Evolutionary conservation across 2,113 vertebrate species (phyloP).

Genomic region (Corythornis cristatus): DNA sequence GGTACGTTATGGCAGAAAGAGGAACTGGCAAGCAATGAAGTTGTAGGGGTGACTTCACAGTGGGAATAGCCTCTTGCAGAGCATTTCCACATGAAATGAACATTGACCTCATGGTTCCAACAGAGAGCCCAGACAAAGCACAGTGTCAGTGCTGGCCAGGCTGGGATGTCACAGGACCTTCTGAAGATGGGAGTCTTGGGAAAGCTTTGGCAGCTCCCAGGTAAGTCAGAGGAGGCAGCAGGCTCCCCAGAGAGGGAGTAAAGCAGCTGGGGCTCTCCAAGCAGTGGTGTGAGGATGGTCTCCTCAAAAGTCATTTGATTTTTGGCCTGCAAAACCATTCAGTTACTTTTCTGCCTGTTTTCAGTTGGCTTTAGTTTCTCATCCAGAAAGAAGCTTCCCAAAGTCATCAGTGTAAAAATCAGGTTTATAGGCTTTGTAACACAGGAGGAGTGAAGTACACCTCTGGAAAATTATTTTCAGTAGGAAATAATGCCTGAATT

Average conservation of each 20-base stretch:
- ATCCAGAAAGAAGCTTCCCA: not conserved
- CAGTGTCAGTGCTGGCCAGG: not conserved
- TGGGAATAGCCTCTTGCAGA: not conserved
- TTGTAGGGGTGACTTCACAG: not conserved
- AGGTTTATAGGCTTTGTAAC: not conserved
- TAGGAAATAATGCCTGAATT: not conserved
- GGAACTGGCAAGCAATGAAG: not conserved
- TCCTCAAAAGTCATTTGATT: not conserved
- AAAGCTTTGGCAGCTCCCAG: not conserved
- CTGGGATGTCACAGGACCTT: not conserved
- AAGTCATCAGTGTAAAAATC: not conserved
- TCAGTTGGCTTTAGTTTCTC: not conserved
- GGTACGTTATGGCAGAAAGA: not conserved
- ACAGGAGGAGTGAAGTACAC: not conserved
- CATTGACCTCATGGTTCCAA: not conserved
- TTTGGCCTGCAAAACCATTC: not conserved
- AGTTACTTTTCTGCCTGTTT: not conserved
- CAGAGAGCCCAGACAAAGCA: not conserved
- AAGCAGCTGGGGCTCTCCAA: not conserved
- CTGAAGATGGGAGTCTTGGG: not conserved
- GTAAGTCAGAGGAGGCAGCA: not conserved
- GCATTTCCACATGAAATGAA: not conserved
- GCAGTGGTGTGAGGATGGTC: too few species aligned
- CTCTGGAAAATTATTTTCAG: not conserved
- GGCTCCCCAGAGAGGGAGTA: not conserved